A percentile compares a stretch with the other conserved stretches of the same genome.
These are phyloP conservation scores for Thymallus thymallus DNA, from an alignment of 2,113 vertebrate species.

Conservation along the genomic window DNA sequence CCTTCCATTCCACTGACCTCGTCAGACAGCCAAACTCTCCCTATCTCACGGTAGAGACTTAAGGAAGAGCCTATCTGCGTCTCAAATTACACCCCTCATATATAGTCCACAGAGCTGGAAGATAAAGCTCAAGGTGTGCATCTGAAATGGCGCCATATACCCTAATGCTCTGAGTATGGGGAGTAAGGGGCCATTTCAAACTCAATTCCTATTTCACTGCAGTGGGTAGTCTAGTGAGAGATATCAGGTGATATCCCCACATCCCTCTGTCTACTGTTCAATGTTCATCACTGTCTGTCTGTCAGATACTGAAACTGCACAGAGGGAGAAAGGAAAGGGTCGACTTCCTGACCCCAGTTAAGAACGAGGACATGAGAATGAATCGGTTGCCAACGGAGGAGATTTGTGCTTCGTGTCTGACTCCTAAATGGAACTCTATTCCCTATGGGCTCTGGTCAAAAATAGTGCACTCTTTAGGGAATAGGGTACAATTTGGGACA, in stretches of 20 bases:
- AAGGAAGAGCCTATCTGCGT: no score
- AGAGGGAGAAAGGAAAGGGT: not conserved
- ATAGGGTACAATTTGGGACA: no score
- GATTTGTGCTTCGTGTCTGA: conserved; percentile 48
- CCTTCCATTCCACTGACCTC: not conserved
- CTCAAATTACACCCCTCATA: no score
- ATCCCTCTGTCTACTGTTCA: not conserved
- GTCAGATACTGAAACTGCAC: not conserved
- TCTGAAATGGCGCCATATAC: no score
- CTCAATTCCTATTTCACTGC: not conserved
- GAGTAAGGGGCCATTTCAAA: not conserved
- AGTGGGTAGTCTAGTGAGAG: conserved; percentile 54
- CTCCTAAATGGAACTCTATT: no score
- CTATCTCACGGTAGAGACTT: not conserved
- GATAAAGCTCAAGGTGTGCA: no score
- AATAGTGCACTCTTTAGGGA: no score
- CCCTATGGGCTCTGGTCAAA: no score
- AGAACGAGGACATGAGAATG: conserved; percentile 26
- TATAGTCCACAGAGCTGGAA: not conserved
- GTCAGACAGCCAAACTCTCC: not conserved
- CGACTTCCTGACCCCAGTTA: conserved; percentile 44
- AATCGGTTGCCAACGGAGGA: conserved; percentile 18
- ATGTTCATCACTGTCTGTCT: not conserved
- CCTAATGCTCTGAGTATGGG: no score
- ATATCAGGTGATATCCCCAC: conserved; percentile 3